These are phyloP conservation scores for Stictonetta naevosa DNA, from an alignment of 2,113 vertebrate genomes.

Conservation along the genomic window DNA sequence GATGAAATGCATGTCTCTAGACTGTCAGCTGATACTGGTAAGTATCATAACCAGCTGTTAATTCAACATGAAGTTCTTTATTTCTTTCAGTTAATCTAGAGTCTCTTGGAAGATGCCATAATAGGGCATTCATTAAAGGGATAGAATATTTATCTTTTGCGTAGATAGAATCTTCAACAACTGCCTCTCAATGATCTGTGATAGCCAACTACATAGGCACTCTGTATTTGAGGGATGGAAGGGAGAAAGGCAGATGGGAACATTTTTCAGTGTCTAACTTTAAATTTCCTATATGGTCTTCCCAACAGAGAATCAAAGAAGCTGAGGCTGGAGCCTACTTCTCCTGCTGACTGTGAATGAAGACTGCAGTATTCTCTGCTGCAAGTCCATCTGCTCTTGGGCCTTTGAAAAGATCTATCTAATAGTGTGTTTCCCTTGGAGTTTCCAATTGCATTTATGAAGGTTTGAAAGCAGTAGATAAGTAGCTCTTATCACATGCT, in stretches of 20 bases:
- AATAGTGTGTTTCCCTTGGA: not conserved
- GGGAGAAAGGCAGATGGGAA: not conserved
- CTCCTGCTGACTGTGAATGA: slow-evolving; percentile 8
- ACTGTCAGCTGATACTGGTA: not conserved
- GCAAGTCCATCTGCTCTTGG: not conserved
- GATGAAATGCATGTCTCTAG: not conserved
- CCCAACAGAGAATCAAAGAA: not conserved
- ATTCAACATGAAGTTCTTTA: not conserved
- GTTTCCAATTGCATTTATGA: not conserved
- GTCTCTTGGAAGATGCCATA: not conserved
- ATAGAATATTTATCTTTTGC: not conserved
- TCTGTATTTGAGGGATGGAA: not conserved
- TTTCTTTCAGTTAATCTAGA: slow-evolving; percentile 8
- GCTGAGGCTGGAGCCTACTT: not conserved
- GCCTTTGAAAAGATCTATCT: not conserved
- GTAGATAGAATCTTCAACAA: not conserved
- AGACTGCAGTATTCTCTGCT: not conserved
- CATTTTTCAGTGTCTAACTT: not conserved
- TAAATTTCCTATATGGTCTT: not conserved
- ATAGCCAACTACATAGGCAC: not conserved
- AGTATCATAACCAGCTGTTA: slow-evolving; percentile 28
- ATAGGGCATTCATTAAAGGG: not conserved
- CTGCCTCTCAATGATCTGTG: not conserved
- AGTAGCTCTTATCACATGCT: not conserved
- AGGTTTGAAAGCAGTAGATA: not conserved